Percentiles rank a stretch among this genome's conserved stretches.
Conservation (phyloP, 1,140 invertebrate species). For the Cherax quadricarinatus region DNA sequence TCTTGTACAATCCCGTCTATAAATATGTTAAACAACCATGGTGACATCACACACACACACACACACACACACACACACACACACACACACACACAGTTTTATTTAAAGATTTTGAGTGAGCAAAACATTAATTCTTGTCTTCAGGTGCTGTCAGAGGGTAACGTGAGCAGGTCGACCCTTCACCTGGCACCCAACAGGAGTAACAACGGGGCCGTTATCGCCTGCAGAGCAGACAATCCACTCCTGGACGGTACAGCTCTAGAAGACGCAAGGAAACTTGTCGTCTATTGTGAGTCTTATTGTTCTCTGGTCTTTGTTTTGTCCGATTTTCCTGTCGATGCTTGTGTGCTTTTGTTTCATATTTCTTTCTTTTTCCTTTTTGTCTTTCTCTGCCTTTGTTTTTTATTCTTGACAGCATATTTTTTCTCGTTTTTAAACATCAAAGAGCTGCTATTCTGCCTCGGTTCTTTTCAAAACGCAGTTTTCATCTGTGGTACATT, state of each 20-base stretch:
- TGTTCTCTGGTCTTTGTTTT: background rate
- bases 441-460: too few relatives aligned
- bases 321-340: background rate
- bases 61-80: background rate
- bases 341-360: background rate
- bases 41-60: background rate
- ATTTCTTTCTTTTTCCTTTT: background rate
- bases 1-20: too few relatives aligned
- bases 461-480: too few relatives aligned
- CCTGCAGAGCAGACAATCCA: slow-evolving; percentile 31
- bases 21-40: too few relatives aligned
- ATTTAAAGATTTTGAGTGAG: background rate
- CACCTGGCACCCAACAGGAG: slow-evolving; percentile 14
- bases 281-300: slow-evolving; percentile 23
- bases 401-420: background rate
- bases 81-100: background rate
- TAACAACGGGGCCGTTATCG: slow-evolving; percentile 5
- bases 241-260: background rate
- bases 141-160: slow-evolving; percentile 35
- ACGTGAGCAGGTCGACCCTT: slow-evolving; percentile 24
- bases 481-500: too few relatives aligned
- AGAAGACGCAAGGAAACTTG: slow-evolving; percentile 32
- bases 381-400: background rate
- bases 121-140: background rate
- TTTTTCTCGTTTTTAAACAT: too few relatives aligned